phyloP scores from a whole-genome alignment of 2,797 vertebrate species.

The Spatula clypeata region DNA sequence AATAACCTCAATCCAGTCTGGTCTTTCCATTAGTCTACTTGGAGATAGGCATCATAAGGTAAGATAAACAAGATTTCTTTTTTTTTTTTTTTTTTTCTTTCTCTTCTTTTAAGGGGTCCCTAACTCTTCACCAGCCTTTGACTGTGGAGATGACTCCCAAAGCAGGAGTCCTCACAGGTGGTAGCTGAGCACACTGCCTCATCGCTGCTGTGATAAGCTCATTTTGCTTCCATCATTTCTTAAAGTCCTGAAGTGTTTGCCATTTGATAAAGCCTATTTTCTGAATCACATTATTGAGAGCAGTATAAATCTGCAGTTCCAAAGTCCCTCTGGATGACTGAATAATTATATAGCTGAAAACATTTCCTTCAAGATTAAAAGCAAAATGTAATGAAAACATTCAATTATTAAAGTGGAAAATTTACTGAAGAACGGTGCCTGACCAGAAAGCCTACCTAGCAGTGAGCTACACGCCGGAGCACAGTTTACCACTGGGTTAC shows the following conservation, averaged over 20 bases:
- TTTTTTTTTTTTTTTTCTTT: not conserved
- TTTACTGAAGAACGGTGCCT: not conserved
- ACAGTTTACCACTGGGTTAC: not conserved
- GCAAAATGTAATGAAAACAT: not conserved
- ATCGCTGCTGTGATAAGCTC: not conserved
- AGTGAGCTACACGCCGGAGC: not conserved
- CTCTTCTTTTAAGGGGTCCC: not conserved
- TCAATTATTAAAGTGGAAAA: not conserved
- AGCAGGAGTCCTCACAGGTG: not conserved
- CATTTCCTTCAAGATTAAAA: not conserved
- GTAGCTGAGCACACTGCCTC: not conserved
- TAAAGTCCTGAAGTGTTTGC: not conserved
- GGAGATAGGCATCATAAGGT: not conserved
- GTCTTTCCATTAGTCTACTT: not conserved
- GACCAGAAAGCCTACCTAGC: not conserved
- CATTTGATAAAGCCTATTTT: not conserved
- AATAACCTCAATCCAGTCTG: not conserved
- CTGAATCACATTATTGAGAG: not conserved
- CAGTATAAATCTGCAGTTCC: not conserved
- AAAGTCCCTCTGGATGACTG: not conserved
- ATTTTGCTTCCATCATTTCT: not conserved
- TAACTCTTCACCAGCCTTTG: not conserved
- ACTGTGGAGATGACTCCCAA: not conserved
- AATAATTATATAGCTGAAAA: conserved; percentile 11
- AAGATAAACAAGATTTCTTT: not conserved